Conservation (phyloP, 2,113 vertebrate genomes). For the Galeopterus variegatus region DNA sequence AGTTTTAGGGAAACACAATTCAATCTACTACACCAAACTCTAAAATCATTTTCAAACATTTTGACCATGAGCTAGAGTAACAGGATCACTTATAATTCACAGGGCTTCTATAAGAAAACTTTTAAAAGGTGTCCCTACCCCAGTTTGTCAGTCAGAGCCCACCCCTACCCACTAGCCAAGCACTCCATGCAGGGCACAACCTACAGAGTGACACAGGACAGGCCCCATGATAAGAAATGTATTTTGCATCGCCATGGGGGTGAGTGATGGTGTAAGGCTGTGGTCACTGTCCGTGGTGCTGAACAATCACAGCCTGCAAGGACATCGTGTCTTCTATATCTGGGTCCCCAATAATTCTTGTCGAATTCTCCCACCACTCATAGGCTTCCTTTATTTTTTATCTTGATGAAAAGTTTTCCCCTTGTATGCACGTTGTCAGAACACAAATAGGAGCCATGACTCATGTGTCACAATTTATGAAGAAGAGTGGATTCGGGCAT, state of each 20-base stretch:
- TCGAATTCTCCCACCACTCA: background rate
- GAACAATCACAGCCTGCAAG: background rate
- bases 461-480: background rate
- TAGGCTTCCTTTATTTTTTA: background rate
- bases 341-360: background rate
- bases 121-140: background rate
- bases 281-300: conserved; percentile 62
- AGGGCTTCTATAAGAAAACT: background rate
- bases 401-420: background rate
- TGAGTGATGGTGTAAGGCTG: accelerated
- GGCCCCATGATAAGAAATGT: background rate
- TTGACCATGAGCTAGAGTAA: background rate
- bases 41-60: background rate
- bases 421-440: background rate
- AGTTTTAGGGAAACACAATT: no score
- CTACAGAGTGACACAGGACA: background rate
- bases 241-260: background rate
- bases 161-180: background rate
- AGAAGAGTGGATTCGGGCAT: background rate
- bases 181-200: background rate
- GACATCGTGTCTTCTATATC: background rate
- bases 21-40: background rate
- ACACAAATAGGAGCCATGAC: background rate
- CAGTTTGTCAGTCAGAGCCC: background rate
- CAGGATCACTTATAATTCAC: background rate